Evolutionary conservation across 2,797 vertebrate species (phyloP).

Genomic region (Peromyscus aztecus): DNA sequence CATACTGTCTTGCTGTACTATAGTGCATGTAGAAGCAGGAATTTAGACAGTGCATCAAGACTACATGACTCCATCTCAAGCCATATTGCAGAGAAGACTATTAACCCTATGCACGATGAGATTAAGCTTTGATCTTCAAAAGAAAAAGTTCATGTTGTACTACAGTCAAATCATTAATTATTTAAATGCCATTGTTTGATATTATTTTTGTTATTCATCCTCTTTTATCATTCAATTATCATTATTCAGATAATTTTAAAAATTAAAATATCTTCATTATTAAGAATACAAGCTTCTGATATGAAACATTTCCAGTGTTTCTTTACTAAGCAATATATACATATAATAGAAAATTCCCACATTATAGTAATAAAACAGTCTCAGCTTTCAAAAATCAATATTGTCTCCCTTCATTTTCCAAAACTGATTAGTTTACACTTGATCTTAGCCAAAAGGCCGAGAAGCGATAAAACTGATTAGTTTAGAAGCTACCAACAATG

Average conservation of each 20-base stretch:
- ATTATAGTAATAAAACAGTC: neutral
- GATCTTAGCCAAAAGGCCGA: too few relatives aligned
- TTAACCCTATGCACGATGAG: neutral
- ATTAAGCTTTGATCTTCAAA: slow-evolving; percentile 39
- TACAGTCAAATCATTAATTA: slow-evolving; percentile 31
- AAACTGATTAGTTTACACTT: too few relatives aligned
- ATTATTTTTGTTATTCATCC: neutral
- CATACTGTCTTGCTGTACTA: neutral
- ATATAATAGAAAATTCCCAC: neutral
- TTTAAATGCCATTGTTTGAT: slow-evolving; percentile 22
- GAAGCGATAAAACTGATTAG: too few relatives aligned
- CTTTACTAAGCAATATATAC: neutral
- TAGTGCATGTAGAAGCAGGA: slow-evolving; percentile 1
- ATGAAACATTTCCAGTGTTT: slow-evolving; percentile 21
- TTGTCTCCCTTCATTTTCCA: slow-evolving; percentile 30
- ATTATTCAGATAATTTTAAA: slow-evolving; percentile 4
- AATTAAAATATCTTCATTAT: neutral
- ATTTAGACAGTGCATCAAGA: neutral
- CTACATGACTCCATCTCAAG: neutral
- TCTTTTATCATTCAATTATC: slow-evolving; percentile 25
- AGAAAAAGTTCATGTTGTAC: neutral
- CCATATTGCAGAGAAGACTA: neutral
- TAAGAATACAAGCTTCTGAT: neutral
- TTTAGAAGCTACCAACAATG: neutral
- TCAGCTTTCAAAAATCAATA: neutral